Evolutionary conservation across 1,140 invertebrate genomes (phyloP).

Genomic region (Platorchestia sp.): DNA sequence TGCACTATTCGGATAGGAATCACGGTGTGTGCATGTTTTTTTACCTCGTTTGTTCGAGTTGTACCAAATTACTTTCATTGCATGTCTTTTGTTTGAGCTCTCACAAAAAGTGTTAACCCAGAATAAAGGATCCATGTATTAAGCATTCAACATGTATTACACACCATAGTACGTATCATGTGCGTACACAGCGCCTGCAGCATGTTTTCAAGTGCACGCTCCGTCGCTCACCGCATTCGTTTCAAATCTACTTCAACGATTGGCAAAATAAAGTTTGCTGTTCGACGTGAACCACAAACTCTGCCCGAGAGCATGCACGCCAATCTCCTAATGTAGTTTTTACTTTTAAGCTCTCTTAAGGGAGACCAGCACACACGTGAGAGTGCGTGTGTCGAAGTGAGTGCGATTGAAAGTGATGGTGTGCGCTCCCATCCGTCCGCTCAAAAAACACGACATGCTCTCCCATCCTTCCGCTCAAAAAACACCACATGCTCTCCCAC

Average conservation of each 20-base stretch:
- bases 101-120: too few relatives aligned
- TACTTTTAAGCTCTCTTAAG: neutral
- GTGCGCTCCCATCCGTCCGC: too few relatives aligned
- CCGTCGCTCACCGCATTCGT: neutral
- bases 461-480: too few relatives aligned
- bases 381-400: neutral
- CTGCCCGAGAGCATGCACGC: neutral
- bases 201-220: neutral
- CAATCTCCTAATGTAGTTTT: neutral
- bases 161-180: neutral
- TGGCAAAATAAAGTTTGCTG: too few relatives aligned
- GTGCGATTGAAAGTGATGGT: neutral
- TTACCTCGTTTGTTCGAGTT: too few relatives aligned
- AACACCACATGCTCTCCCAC: too few relatives aligned
- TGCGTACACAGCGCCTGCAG: neutral
- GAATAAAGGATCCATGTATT: too few relatives aligned
- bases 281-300: neutral
- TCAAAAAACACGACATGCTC: neutral
- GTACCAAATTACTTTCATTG: too few relatives aligned
- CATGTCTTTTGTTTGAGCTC: too few relatives aligned
- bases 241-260: neutral
- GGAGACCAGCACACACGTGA: neutral
- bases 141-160: too few relatives aligned
- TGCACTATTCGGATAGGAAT: too few relatives aligned
- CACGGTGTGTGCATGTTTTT: too few relatives aligned